Percentiles rank a stretch among this genome's conserved stretches.
phyloP scores from a whole-genome alignment of 2,888 invertebrate genomes.

The Euplexia lucipara region DNA sequence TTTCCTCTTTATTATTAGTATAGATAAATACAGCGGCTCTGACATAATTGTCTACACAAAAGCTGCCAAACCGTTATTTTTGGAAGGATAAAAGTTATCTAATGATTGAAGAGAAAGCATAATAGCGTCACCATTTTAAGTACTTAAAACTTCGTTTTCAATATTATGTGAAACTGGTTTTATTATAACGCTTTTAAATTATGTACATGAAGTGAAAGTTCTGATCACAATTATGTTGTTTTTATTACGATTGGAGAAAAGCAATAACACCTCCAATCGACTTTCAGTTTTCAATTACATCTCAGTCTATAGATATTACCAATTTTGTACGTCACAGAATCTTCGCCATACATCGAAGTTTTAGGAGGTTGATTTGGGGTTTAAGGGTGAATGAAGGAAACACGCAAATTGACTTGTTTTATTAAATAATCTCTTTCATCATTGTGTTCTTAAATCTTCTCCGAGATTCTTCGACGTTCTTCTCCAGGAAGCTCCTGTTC shows the following conservation, averaged over 20 bases:
- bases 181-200: background rate
- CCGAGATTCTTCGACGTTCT: background rate
- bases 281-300: conserved; percentile 17
- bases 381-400: conserved; percentile 76
- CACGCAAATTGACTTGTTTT: conserved; percentile 78
- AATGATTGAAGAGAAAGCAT: no score
- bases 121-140: background rate
- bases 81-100: no score
- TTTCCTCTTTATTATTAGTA: no score
- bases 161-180: conserved; percentile 17
- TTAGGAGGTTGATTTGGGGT: conserved; percentile 1
- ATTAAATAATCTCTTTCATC: conserved; percentile 74
- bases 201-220: conserved; percentile 37
- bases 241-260: conserved; percentile 46
- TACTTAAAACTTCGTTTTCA: background rate
- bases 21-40: no score
- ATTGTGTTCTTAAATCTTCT: conserved; percentile 21
- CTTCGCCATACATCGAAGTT: background rate
- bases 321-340: no score
- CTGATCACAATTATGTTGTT: conserved; percentile 27
- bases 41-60: no score
- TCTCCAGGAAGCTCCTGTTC: background rate
- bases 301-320: background rate
- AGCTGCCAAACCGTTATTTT: no score
- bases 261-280: conserved; percentile 6